Conservation (phyloP, 2,888 invertebrate genomes). For the Dicranocentrus wangi region DNA sequence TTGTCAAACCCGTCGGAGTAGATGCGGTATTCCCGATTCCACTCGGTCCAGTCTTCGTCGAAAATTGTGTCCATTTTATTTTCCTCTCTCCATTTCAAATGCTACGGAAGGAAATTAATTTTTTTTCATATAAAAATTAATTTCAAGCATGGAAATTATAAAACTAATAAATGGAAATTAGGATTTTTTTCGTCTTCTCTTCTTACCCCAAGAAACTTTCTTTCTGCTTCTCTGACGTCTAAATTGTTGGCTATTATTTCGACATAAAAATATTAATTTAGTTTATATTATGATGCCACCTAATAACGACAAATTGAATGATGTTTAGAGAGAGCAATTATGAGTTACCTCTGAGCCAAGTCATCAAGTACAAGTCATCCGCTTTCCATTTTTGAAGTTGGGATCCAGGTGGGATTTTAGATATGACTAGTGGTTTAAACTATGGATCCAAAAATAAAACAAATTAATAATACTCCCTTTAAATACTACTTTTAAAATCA, state of each 20-base stretch:
- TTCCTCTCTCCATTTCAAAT: conserved; percentile 22
- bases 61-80: conserved; percentile 22
- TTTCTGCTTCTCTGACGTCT: neutral
- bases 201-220: conserved; percentile 1
- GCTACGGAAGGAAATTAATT: no score
- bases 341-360: conserved; percentile 41
- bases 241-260: neutral
- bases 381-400: conserved; percentile 17
- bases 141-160: no score
- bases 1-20: conserved; percentile 23
- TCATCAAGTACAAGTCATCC: conserved; percentile 39
- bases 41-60: conserved; percentile 4
- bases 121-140: no score
- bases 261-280: neutral
- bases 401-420: conserved; percentile 9
- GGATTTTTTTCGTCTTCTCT: no score
- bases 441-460: no score
- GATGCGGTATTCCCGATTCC: conserved; percentile 1
- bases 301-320: no score
- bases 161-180: no score
- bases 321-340: neutral
- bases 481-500: no score
- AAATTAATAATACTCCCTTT: no score
- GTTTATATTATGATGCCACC: neutral
- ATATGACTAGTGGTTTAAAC: conserved; percentile 8